Percentiles rank a stretch among this genome's conserved stretches.
Conservation (phyloP, 2,888 invertebrate species). For the Hydrotaea cyrtoneurina region DNA sequence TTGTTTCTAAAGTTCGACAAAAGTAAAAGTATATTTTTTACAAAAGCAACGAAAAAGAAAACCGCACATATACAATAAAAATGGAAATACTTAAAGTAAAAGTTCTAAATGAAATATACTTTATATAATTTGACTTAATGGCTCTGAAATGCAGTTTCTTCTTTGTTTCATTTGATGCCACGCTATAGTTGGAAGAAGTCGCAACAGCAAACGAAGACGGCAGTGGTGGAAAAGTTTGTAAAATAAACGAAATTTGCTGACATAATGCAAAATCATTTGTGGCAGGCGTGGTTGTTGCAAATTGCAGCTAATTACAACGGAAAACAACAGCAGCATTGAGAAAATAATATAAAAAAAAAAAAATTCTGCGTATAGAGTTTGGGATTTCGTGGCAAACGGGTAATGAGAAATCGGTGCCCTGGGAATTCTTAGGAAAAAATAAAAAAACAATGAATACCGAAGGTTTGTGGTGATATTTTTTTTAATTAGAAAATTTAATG, state of each 20-base stretch:
- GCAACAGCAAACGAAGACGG: background rate
- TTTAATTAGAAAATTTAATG: no score
- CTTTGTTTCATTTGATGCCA: background rate
- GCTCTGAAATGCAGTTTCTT: background rate
- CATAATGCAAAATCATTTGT: constrained; percentile 41
- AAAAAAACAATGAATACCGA: no score
- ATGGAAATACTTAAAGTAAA: background rate
- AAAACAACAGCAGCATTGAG: background rate
- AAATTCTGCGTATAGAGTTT: no score
- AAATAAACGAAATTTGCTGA: constrained; percentile 13
- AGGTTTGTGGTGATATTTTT: no score
- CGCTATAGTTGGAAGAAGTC: background rate
- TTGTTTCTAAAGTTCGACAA: no score
- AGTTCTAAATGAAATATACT: constrained; percentile 26
- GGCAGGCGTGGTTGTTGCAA: constrained; percentile 47
- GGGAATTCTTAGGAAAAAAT: no score
- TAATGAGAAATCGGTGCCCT: no score
- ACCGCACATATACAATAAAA: background rate
- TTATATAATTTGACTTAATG: constrained; percentile 36
- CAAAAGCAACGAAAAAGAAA: background rate
- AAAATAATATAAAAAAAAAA: background rate
- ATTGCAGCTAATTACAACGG: constrained; percentile 51
- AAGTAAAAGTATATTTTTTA: constrained; percentile 20
- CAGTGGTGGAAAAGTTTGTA: no score
- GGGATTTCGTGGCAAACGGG: no score